These are phyloP conservation scores for Amblyjoppa fuscipennis DNA, from an alignment of 2,888 invertebrate genomes.

Conservation along the genomic window DNA sequence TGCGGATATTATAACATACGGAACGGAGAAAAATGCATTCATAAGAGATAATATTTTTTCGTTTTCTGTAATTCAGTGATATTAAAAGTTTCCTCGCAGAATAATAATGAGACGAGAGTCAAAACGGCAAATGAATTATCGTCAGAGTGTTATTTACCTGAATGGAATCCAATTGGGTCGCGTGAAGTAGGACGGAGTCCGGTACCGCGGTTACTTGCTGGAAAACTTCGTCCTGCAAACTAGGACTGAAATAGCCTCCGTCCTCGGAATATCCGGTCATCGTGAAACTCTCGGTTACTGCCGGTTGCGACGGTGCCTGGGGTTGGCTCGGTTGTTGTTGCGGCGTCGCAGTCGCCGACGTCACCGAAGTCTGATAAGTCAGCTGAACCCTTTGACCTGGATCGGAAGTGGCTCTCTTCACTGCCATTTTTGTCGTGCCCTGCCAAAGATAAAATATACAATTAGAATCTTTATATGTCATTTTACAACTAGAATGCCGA, in stretches of 20 bases:
- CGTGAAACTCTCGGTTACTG: slow-evolving; percentile 82
- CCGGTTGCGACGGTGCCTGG: slow-evolving; percentile 76
- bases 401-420: slow-evolving; percentile 91
- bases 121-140: background rate
- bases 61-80: background rate
- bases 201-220: slow-evolving; percentile 88
- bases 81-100: background rate
- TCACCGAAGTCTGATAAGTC: slow-evolving; percentile 82
- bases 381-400: slow-evolving; percentile 89
- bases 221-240: slow-evolving; percentile 90
- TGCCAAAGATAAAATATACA: slow-evolving; percentile 69
- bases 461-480: background rate
- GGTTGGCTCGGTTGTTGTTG: slow-evolving; percentile 69
- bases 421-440: slow-evolving; percentile 86
- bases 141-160: slow-evolving; percentile 79
- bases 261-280: slow-evolving; percentile 84
- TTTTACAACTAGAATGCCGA: too few species aligned
- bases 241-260: slow-evolving; percentile 85
- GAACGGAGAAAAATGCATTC: background rate
- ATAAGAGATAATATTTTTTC: background rate
- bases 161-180: slow-evolving; percentile 87
- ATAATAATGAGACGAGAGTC: background rate
- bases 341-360: slow-evolving; percentile 77
- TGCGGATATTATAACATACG: background rate
- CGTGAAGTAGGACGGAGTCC: slow-evolving; percentile 90